phyloP scores from a whole-genome alignment of 2,797 vertebrate species.

The Acanthopagrus latus region DNA sequence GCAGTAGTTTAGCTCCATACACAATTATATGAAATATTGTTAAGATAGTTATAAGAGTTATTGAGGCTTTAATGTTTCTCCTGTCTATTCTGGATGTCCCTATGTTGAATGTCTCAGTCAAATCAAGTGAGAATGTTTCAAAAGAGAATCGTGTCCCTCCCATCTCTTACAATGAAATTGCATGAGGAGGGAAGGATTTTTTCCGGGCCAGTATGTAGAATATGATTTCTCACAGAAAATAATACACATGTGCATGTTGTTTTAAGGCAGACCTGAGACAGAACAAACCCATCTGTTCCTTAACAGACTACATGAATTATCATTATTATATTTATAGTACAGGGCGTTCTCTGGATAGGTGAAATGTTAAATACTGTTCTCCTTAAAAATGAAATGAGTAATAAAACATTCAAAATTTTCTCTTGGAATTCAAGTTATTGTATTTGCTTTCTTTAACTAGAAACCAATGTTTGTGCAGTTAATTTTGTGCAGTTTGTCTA shows the following conservation, averaged over 20 bases:
- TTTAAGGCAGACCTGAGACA: neutral
- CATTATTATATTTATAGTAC: neutral
- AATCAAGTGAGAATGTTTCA: neutral
- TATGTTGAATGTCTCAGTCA: neutral
- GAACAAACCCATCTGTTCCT: too few species aligned
- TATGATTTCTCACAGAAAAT: neutral
- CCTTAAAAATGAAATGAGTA: neutral
- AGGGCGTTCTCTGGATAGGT: neutral
- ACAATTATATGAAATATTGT: too few species aligned
- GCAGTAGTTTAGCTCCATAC: neutral
- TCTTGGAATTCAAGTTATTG: neutral
- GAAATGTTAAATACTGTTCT: neutral
- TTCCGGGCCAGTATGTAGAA: constrained; percentile 1
- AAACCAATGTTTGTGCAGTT: neutral
- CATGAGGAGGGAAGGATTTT: neutral
- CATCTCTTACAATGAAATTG: constrained; percentile 1
- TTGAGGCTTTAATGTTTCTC: neutral
- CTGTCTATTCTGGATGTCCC: neutral
- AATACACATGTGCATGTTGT: neutral
- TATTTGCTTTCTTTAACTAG: neutral
- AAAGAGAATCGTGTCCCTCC: neutral
- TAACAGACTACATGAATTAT: too few species aligned
- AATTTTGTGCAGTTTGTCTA: neutral
- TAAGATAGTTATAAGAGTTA: neutral
- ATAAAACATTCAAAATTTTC: neutral